phyloP scores from a whole-genome alignment of 2,113 vertebrate species.

The Cricetomys ansorgei region DNA sequence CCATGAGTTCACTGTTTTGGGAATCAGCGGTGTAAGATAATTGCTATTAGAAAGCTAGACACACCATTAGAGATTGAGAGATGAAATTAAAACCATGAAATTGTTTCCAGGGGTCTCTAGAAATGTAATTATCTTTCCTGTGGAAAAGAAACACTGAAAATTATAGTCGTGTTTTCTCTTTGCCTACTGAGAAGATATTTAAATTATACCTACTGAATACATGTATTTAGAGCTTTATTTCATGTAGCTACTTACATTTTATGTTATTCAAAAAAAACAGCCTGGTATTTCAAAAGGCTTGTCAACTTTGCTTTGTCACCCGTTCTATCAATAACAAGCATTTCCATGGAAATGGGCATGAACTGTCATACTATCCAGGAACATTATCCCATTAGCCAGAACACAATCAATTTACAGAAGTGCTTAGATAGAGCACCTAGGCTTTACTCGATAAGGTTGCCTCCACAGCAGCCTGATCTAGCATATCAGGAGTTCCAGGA shows the following conservation, averaged over 20 bases:
- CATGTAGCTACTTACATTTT: constrained; percentile 63
- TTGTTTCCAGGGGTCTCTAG: constrained; percentile 73
- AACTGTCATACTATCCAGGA: not conserved
- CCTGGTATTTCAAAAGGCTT: constrained; percentile 44
- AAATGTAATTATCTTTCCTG: constrained; percentile 75
- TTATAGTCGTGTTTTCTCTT: constrained; percentile 61
- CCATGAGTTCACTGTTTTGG: constrained; percentile 57
- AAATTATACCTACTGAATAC: constrained; percentile 59
- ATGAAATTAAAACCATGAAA: constrained; percentile 83
- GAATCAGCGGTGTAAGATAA: constrained; percentile 72
- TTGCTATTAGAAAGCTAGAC: constrained; percentile 75
- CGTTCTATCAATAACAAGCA: constrained; percentile 12
- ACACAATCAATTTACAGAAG: not conserved
- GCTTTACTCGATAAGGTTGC: constrained; percentile 13
- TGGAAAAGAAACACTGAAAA: constrained; percentile 70
- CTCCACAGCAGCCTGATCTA: not conserved
- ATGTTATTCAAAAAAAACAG: constrained; percentile 53
- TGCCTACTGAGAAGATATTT: constrained; percentile 58
- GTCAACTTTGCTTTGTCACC: constrained; percentile 16
- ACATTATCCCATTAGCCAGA: constrained; percentile 40
- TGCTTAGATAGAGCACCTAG: not conserved
- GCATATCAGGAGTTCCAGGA: not conserved
- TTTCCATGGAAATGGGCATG: constrained; percentile 60
- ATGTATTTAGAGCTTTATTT: constrained; percentile 57
- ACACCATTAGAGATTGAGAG: constrained; percentile 69